These are phyloP conservation scores for Ypsolopha sequella DNA, from an alignment of 2,888 invertebrate species.

Conservation along the genomic window DNA sequence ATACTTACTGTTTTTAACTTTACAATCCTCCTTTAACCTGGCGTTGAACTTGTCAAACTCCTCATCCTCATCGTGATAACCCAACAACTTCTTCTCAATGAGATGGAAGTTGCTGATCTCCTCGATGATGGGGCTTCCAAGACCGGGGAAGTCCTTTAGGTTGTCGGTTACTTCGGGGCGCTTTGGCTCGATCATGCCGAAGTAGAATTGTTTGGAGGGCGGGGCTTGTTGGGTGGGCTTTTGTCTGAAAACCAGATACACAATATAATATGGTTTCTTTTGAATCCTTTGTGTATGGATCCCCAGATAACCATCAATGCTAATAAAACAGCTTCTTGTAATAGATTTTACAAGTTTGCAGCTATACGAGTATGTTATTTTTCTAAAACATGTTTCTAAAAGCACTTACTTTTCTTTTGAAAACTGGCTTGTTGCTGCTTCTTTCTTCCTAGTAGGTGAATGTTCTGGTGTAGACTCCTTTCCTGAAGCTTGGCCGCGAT, in stretches of 20 bases:
- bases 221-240: conserved; percentile 20
- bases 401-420: conserved; percentile 39
- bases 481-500: conserved; percentile 72
- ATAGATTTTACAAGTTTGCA: neutral
- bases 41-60: conserved; percentile 57
- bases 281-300: neutral
- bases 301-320: neutral
- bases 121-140: conserved; percentile 58
- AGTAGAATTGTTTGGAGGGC: conserved; percentile 76
- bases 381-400: neutral
- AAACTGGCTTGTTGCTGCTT: conserved; percentile 18
- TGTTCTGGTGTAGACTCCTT: conserved; percentile 75
- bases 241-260: neutral
- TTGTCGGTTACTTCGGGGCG: conserved; percentile 39
- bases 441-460: conserved; percentile 58
- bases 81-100: conserved; percentile 54
- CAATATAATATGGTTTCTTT: neutral
- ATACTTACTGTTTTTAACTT: conserved; percentile 45
- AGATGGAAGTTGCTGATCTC: conserved; percentile 57
- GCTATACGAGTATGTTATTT: neutral
- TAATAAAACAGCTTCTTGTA: neutral
- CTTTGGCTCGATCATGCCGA: conserved; percentile 78
- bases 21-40: conserved; percentile 45
- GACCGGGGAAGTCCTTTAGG: conserved; percentile 54
- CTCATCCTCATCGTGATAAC: conserved; percentile 50